phyloP scores from a whole-genome alignment of 1,140 invertebrate genomes.

The Nomia melanderi region DNA sequence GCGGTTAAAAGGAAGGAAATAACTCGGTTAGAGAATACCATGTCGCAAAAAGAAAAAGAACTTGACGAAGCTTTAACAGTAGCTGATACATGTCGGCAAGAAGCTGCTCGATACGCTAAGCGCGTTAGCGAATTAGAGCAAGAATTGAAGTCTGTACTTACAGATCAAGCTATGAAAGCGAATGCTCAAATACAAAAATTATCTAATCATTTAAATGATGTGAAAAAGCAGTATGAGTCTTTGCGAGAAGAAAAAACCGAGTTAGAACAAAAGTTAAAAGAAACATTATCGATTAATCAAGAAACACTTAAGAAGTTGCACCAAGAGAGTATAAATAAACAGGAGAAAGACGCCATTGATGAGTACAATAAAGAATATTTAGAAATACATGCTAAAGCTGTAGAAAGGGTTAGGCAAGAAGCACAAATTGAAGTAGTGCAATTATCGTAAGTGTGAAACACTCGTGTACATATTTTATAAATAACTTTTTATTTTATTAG shows the following conservation, averaged over 20 bases:
- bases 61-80: constrained; percentile 66
- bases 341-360: constrained; percentile 66
- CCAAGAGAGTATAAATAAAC: constrained; percentile 67
- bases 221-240: constrained; percentile 70
- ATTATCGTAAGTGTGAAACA: constrained; percentile 70
- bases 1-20: constrained; percentile 76
- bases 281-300: constrained; percentile 70
- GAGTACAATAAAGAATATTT: constrained; percentile 77
- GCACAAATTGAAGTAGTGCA: constrained; percentile 73
- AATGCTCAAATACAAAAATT: constrained; percentile 74
- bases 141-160: constrained; percentile 73
- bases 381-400: constrained; percentile 75
- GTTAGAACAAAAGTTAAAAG: constrained; percentile 71
- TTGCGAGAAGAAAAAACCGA: constrained; percentile 69
- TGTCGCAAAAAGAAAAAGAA: constrained; percentile 73
- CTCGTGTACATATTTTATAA: too few species aligned
- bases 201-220: constrained; percentile 71
- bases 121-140: constrained; percentile 72
- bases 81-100: constrained; percentile 62
- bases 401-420: constrained; percentile 73
- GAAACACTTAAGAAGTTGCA: constrained; percentile 69
- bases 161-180: constrained; percentile 73
- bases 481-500: too few species aligned
- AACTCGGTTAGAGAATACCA: constrained; percentile 70
- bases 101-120: constrained; percentile 67